Evolutionary conservation across 2,888 invertebrate species (phyloP).

Genomic region (Sarcophaga subvicina): DNA sequence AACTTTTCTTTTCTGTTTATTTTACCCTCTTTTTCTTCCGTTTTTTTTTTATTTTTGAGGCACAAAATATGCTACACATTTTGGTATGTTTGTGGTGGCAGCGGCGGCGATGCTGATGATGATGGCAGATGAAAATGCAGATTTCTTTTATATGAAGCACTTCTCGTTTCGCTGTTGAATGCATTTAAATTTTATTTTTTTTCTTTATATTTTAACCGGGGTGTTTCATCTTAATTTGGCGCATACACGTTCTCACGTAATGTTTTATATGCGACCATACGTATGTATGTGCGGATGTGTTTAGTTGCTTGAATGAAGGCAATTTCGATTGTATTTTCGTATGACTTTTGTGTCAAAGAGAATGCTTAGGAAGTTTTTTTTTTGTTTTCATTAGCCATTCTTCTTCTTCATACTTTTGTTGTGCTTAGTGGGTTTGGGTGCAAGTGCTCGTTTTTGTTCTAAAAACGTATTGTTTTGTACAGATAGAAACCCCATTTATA

Average conservation of each 20-base stretch:
- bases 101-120: not conserved
- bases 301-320: conserved; percentile 18
- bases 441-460: too few relatives aligned
- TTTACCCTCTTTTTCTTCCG: not conserved
- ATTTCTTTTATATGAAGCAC: conserved; percentile 16
- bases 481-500: too few relatives aligned
- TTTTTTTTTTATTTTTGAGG: not conserved
- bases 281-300: not conserved
- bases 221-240: conserved; percentile 28
- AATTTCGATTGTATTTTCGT: conserved; percentile 27
- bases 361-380: conserved; percentile 33
- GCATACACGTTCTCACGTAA: not conserved
- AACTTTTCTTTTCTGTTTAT: conserved; percentile 20
- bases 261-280: not conserved
- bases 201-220: not conserved
- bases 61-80: conserved; percentile 11
- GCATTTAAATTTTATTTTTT: conserved; percentile 15
- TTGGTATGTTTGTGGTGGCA: conserved; percentile 32
- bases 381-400: conserved; percentile 23
- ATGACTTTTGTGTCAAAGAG: conserved; percentile 36
- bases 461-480: too few relatives aligned
- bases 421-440: too few relatives aligned
- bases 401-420: too few relatives aligned
- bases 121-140: conserved; percentile 19
- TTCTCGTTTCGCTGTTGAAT: not conserved